A percentile compares a stretch with the other conserved stretches of the same genome.
Conservation (phyloP, 2,113 vertebrate genomes). For the Burhinus bistriatus region DNA sequence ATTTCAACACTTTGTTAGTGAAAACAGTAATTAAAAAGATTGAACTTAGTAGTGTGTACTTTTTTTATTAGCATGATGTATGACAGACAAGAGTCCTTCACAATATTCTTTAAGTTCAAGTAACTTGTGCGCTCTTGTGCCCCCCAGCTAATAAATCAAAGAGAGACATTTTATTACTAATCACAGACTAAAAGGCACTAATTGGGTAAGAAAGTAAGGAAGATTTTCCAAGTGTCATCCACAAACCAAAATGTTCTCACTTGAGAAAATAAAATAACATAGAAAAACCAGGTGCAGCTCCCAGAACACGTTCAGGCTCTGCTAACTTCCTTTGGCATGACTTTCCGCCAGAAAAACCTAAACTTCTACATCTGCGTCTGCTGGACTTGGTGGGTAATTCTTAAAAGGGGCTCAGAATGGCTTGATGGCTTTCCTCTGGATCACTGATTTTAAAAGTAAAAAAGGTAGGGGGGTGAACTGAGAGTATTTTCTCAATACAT, state of each 20-base stretch:
- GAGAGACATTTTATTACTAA: not conserved
- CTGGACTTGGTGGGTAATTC: not conserved
- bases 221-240: not conserved
- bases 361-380: not conserved
- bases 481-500: not conserved
- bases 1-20: not conserved
- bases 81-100: not conserved
- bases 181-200: not conserved
- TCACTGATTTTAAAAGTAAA: not conserved
- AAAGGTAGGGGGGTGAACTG: not conserved
- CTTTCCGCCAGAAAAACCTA: not conserved
- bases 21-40: not conserved
- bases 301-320: not conserved
- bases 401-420: not conserved
- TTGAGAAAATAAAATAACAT: not conserved
- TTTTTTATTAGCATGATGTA: not conserved
- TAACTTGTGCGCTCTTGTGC: not conserved
- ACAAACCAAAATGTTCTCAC: not conserved
- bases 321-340: not conserved
- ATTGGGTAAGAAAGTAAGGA: not conserved
- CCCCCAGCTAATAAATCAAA: not conserved
- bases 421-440: not conserved
- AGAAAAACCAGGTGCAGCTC: not conserved
- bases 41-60: not conserved
- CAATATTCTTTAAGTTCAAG: not conserved